Evolutionary conservation across 1,140 invertebrate genomes (phyloP).

Genomic region (Drosophila pectinifera): DNA sequence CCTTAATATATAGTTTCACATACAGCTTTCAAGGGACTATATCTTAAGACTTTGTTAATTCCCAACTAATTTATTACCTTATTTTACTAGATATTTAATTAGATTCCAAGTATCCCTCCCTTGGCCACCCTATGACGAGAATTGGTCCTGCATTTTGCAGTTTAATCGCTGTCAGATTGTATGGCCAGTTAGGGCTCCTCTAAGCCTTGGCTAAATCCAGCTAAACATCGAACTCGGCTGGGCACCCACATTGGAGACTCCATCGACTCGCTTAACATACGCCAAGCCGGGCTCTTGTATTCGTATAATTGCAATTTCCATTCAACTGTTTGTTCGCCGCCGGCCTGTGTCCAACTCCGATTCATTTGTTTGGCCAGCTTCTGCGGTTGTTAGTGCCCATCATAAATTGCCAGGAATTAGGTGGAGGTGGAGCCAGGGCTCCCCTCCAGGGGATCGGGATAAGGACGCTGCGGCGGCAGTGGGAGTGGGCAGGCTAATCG

Average conservation of each 20-base stretch:
- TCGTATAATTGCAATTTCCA: slow-evolving; percentile 78
- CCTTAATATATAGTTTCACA: not conserved
- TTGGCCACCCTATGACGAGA: not conserved
- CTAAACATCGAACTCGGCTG: slow-evolving; percentile 26
- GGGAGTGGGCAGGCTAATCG: slow-evolving; percentile 64
- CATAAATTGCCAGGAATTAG: slow-evolving; percentile 65
- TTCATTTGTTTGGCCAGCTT: slow-evolving; percentile 63
- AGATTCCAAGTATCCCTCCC: not conserved
- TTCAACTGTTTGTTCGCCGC: slow-evolving; percentile 77
- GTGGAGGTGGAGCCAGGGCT: not conserved
- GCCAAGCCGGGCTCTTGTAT: slow-evolving; percentile 31
- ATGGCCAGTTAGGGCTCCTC: slow-evolving; percentile 45
- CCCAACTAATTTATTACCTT: too few relatives aligned
- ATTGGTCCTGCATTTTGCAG: not conserved
- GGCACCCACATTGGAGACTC: slow-evolving; percentile 41
- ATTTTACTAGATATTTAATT: not conserved
- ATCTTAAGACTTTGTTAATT: not conserved
- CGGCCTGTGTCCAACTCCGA: slow-evolving; percentile 52
- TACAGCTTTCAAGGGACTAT: not conserved
- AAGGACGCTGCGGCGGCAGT: not conserved
- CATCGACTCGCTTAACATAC: slow-evolving; percentile 17
- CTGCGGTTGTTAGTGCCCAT: slow-evolving; percentile 77
- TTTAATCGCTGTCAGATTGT: slow-evolving; percentile 62
- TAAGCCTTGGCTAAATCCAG: slow-evolving; percentile 33
- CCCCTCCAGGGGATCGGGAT: slow-evolving; percentile 5